A percentile compares a stretch with the other conserved stretches of the same genome.
phyloP scores from a whole-genome alignment of 2,888 invertebrate genomes.

The Acronicta psi region DNA sequence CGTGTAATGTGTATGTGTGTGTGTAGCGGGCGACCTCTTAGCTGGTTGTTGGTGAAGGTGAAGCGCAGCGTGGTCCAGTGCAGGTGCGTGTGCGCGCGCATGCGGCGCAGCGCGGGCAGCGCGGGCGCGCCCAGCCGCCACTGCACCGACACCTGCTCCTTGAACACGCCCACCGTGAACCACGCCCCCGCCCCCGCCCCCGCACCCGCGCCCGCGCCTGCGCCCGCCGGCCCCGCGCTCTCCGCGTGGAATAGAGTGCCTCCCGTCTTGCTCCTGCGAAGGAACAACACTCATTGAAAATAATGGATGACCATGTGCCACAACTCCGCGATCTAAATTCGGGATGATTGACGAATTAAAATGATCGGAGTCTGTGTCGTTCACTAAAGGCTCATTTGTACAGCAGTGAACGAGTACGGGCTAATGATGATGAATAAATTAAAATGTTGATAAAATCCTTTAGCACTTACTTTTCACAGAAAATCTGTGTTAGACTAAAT shows the following conservation, averaged over 20 bases:
- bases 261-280: slow-evolving; percentile 91
- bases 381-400: too few relatives aligned
- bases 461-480: too few relatives aligned
- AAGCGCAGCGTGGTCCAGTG: slow-evolving; percentile 84
- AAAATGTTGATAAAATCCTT: too few relatives aligned
- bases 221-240: slow-evolving; percentile 45
- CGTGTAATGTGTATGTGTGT: too few relatives aligned
- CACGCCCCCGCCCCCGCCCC: slow-evolving; percentile 48
- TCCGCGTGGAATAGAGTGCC: slow-evolving; percentile 93
- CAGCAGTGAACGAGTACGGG: too few relatives aligned
- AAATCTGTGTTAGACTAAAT: too few relatives aligned
- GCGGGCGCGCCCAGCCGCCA: slow-evolving; percentile 88
- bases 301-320: background rate
- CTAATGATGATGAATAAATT: too few relatives aligned
- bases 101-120: slow-evolving; percentile 66
- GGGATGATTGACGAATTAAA: too few relatives aligned
- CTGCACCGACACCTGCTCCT: slow-evolving; percentile 91
- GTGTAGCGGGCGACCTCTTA: slow-evolving; percentile 14
- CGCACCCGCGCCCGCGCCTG: too few relatives aligned
- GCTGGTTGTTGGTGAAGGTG: slow-evolving; percentile 50
- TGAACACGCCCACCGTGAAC: slow-evolving; percentile 92
- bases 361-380: too few relatives aligned
- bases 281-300: background rate
- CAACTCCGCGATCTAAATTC: too few relatives aligned
- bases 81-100: slow-evolving; percentile 66